Evolutionary conservation across 2,888 invertebrate species (phyloP), one percentile per base, ranked within the genome.

Genomic region (Esperia sulphurella): DNA sequence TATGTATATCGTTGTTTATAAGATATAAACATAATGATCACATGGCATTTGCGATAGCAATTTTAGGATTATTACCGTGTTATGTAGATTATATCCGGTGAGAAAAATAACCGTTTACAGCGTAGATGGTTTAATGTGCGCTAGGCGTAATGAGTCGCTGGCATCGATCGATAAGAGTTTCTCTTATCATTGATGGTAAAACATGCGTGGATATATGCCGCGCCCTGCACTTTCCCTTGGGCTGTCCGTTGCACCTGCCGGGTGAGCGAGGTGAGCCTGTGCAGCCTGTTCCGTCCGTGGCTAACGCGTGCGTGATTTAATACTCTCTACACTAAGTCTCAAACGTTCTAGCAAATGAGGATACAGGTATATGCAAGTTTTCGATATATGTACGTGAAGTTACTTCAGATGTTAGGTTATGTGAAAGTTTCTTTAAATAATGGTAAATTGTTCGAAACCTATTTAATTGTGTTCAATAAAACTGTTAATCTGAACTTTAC

Each of bases 171-270:
- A 70, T 68, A 73, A 73, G 69, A 76, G 80, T 85, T 85, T 86
- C 85, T 84, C 84, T 86, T 86, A 87, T 86, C 87, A 80, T 54
- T 62, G 71, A 82, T 83, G 84, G 85, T 84, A 87, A 85, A 83
- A 81, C 83, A 80, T 83, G 80, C 82, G 81, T 83, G 71, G 75
- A 77, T 71, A 63, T 71, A 63, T 67, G 79, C 79, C 85, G 78
- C 85, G 69, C 85, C 84, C 83, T 76, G 73, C 73, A 85, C 88
- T 88, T 88, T 89, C 86, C 83, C 83, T 74, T 62, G 72, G 39
- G 46, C 35, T 41, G 47, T 28, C 14, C 41, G 29, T 12, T 37
- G 13, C 39, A 76, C 78, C 75, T 75, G 75, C 69, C 75, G 68
- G 68, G 71, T 72, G 68, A 73, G 66, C 61, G 73, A 76, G 77